These are phyloP conservation scores for Himalopsyche anomala DNA, from an alignment of 2,888 invertebrate species.

Conservation along the genomic window DNA sequence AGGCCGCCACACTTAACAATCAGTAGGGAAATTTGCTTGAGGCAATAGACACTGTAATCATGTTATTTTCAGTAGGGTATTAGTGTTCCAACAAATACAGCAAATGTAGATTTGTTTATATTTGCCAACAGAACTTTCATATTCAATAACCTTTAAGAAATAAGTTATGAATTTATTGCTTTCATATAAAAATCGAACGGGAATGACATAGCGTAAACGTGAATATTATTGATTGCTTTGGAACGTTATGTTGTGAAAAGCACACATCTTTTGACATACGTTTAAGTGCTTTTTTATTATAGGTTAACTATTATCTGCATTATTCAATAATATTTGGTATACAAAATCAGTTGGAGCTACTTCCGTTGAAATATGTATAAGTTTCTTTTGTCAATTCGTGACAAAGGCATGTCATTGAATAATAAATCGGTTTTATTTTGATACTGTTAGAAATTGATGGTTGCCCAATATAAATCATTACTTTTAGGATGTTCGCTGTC, in stretches of 20 bases:
- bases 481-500: too few relatives aligned
- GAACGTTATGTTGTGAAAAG: background rate
- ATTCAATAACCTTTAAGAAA: background rate
- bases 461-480: too few relatives aligned
- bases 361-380: too few relatives aligned
- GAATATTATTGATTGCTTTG: slow-evolving; percentile 9
- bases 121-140: slow-evolving; percentile 1
- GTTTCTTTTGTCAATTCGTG: too few relatives aligned
- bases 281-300: too few relatives aligned
- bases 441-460: too few relatives aligned
- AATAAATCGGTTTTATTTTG: too few relatives aligned
- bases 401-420: too few relatives aligned
- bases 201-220: background rate
- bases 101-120: slow-evolving; percentile 24
- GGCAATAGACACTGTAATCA: slow-evolving; percentile 51
- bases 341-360: too few relatives aligned
- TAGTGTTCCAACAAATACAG: slow-evolving; percentile 29
- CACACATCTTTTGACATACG: background rate
- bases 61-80: slow-evolving; percentile 22
- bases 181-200: slow-evolving; percentile 18
- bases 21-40: slow-evolving; percentile 62
- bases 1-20: slow-evolving; percentile 57
- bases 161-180: background rate
- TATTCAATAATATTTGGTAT: too few relatives aligned
- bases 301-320: too few relatives aligned